Base-by-base conservation (phyloP, 1,140 invertebrate species). In the Hyles vespertilio region DNA sequence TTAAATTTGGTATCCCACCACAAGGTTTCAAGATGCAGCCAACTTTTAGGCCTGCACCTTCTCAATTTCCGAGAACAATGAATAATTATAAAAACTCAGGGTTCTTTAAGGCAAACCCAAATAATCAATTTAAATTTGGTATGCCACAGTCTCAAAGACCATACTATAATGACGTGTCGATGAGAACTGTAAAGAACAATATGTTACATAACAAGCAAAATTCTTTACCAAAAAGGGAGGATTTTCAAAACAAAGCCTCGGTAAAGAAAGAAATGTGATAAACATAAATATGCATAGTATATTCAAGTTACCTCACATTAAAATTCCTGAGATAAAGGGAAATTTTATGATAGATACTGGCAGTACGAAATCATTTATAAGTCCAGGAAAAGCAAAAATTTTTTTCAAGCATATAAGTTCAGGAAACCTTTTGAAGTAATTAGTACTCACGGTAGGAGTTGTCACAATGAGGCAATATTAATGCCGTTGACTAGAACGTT, bases 261-360 rank as follows among this genome's bases (percentile, higher is more conserved):
- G 3, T 40, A 36, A 53, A 63, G 36, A 70, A 65, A 33, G 3
- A 4, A 33, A 9, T 4, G 7, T 51, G 32, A 51, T 51, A 2
- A 33, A 33, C 8, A 51, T 33, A 10, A 33, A 51, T 51, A 10
- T 9, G 5, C 4, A 40, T 40, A 40, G 36, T 40, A 8, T 40
- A 5, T 40, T 40, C 4, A 40, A 8, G 36, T 40, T 40, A 40
- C 36, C 36, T 5, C 36, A 40, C 36, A 40, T 40, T 40, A 5
- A 8, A 8, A 5, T 40, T 5, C 36, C 36, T 5, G 36, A 40
- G 8, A 40, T 40, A 5, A 8, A 40, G 4, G 36, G 5, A 34
- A 43, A 34, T n/a, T 65, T 69, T 55, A 61, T 74, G 58, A 67
- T 74, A 12, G 72, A 74, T 22, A 74, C 72, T 7, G 72, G 72